Evolutionary conservation across 2,888 invertebrate species (phyloP).

Genomic region (Gnatocerus cornutus): DNA sequence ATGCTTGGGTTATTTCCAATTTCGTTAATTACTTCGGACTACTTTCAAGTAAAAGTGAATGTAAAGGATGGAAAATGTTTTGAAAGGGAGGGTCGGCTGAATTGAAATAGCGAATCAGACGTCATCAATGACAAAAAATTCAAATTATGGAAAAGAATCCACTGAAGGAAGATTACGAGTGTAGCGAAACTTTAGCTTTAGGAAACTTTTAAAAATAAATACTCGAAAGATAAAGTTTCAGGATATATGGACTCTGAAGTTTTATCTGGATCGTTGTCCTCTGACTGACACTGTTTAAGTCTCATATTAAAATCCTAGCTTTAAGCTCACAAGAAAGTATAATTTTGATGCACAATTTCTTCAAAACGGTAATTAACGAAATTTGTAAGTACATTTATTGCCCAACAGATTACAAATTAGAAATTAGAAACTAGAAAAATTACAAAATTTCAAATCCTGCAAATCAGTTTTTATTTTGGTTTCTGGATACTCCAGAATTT

Average conservation of each 20-base stretch:
- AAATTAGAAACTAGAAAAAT: too few relatives aligned
- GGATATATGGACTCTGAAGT: constrained; percentile 18
- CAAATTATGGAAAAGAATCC: constrained; percentile 20
- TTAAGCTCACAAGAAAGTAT: not conserved
- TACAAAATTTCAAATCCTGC: too few relatives aligned
- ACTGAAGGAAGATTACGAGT: constrained; percentile 9
- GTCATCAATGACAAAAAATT: constrained; percentile 19
- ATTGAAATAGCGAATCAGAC: constrained; percentile 11
- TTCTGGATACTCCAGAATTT: too few relatives aligned
- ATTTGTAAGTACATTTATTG: too few relatives aligned
- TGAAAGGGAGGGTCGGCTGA: not conserved
- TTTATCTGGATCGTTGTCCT: constrained; percentile 14
- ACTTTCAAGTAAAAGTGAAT: constrained; percentile 13
- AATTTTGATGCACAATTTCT: too few relatives aligned
- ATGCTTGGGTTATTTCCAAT: constrained; percentile 13
- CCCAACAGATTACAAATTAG: too few relatives aligned
- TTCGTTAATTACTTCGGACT: constrained; percentile 23
- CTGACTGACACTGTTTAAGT: constrained; percentile 3
- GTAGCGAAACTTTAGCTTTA: constrained; percentile 1
- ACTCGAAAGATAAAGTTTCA: constrained; percentile 22
- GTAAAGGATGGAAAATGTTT: not conserved
- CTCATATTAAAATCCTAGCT: constrained; percentile 13
- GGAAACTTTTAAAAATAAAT: constrained; percentile 25
- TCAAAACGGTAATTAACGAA: too few relatives aligned
- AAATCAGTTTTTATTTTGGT: too few relatives aligned